These are phyloP conservation scores for Thaleichthys pacificus DNA, from an alignment of 2,797 vertebrate species.

Conservation along the genomic window DNA sequence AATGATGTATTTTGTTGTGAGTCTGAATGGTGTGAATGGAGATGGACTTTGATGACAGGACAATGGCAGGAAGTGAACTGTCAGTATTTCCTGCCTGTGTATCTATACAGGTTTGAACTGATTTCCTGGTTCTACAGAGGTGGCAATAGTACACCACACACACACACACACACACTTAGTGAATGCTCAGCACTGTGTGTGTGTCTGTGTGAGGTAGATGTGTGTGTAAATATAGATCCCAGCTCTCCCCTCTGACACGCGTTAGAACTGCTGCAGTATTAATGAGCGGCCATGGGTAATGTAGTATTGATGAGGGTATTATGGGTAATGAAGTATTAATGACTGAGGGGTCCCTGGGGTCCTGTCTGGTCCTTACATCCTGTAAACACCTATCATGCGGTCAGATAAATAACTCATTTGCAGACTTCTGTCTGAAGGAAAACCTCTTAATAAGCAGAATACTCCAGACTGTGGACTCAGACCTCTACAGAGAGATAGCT, in stretches of 20 bases:
- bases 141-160: not conserved
- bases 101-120: constrained; percentile 30
- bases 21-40: not conserved
- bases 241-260: not conserved
- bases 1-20: not conserved
- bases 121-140: constrained; percentile 14
- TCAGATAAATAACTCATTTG: constrained; percentile 22
- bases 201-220: constrained; percentile 2
- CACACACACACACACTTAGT: not conserved
- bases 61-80: constrained; percentile 46
- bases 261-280: not conserved
- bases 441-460: not conserved
- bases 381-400: not conserved
- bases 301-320: not conserved
- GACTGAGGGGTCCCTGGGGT: constrained; percentile 4
- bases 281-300: not conserved
- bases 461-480: not conserved
- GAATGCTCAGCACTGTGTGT: not conserved
- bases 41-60: constrained; percentile 17
- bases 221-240: not conserved
- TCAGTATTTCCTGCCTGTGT: constrained; percentile 18
- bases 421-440: not conserved
- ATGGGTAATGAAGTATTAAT: constrained; percentile 15
- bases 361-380: not conserved
- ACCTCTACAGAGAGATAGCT: too few relatives aligned